Evolutionary conservation across 1,140 invertebrate species (phyloP), one percentile per base, ranked within the genome.

Genomic region (Platyura marginata): DNA sequence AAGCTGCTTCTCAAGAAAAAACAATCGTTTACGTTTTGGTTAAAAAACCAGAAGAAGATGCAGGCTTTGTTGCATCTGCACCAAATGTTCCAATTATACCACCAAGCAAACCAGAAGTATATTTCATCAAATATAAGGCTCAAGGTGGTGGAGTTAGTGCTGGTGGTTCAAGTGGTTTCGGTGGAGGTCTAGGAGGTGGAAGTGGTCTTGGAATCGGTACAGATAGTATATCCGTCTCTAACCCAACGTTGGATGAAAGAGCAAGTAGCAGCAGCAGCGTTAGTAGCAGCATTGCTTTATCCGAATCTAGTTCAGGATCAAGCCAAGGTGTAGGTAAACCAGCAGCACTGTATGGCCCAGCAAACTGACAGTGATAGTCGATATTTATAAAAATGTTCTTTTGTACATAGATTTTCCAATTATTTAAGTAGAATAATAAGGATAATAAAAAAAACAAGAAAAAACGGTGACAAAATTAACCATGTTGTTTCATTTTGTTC

Each of bases 11-110:
- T 59, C 79, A 84, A 63, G 79, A 86, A 61, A 89, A 87, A 68
- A 89, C 84, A n/a, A 68, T 87, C 43, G 83, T 89, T 51, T 89
- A 89, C 64, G 84, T 89, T 21, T 63, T 88, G 59, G 80, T 86
- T 44, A 86, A 86, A 74, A 82, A 77, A 61, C 82, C 79, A 48
- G 79, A 86, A 57, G 79, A 84, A 41, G 74, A 75, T 41, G 78
- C 78, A 48, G 77, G 82, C 51, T 75, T 86, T 61, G 68, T 66
- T 50, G 25, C 6, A 29, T 8, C 6, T 29, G 72, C 86, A 43
- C 79, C 80, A 10, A 77, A 78, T 10, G 66, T 74, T 21, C 70
- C 76, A 1, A 81, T 81, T 5, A 85, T 80, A 35, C 77, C 80
- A 51, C 81, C 81, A 37, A 76, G 75, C 60, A 86, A 86, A 71